These are phyloP conservation scores for Branchipolynoe longqiensis DNA, from an alignment of 2,888 invertebrate species.

Conservation along the genomic window DNA sequence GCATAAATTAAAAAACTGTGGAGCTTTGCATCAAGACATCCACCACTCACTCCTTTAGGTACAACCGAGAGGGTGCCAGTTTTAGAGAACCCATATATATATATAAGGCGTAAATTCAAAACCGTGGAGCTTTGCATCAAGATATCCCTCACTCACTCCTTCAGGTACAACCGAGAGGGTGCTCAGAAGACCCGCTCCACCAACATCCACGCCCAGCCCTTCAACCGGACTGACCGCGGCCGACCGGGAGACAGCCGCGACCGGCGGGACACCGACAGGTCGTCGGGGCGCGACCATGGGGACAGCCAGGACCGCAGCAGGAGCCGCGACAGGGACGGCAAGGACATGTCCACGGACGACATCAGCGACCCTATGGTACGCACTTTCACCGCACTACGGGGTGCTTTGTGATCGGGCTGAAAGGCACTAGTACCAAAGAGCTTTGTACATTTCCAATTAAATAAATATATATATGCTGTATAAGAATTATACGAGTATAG, in stretches of 20 bases:
- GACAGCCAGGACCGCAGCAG: background rate
- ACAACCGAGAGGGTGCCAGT: slow-evolving; percentile 74
- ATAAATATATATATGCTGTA: too few species aligned
- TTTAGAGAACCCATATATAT: too few species aligned
- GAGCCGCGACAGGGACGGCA: slow-evolving; percentile 12
- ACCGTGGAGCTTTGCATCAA: too few species aligned
- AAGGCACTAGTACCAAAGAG: too few species aligned
- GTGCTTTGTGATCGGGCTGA: too few species aligned
- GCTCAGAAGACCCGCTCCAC: slow-evolving; percentile 69
- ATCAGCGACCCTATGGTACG: background rate
- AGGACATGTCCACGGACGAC: slow-evolving; percentile 37
- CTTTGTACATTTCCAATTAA: too few species aligned
- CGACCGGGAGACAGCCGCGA: background rate
- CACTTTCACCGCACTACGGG: too few species aligned
- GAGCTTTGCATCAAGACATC: too few species aligned
- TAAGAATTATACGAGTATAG: too few species aligned
- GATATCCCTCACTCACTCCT: too few species aligned
- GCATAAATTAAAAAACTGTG: too few species aligned
- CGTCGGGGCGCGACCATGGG: background rate
- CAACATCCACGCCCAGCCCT: slow-evolving; percentile 62
- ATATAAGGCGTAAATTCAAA: too few species aligned
- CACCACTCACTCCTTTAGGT: slow-evolving; percentile 71
- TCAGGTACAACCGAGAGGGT: slow-evolving; percentile 74
- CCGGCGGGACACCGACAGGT: background rate
- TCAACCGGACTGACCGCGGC: background rate